phyloP scores from a whole-genome alignment of 2,113 vertebrate genomes.

The Muntiacus muntjak region DNA sequence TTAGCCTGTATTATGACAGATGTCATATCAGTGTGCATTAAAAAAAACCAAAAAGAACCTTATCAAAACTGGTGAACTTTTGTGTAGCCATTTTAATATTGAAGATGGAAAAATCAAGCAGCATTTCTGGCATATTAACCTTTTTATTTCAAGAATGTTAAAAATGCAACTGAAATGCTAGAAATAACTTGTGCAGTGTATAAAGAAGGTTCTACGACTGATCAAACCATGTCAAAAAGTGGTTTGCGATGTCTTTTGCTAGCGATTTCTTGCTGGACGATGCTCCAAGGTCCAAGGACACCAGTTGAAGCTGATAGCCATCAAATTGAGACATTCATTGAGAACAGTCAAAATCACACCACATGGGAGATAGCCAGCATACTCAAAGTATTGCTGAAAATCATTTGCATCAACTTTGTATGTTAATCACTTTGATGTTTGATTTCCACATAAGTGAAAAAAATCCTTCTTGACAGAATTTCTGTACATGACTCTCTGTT shows the following conservation, averaged over 20 bases:
- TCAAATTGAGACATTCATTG: background rate
- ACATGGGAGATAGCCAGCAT: background rate
- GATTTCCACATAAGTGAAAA: background rate
- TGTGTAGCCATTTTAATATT: background rate
- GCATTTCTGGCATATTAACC: background rate
- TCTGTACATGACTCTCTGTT: background rate
- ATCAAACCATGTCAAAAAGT: background rate
- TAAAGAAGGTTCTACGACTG: background rate
- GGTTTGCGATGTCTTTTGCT: background rate
- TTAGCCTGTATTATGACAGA: background rate
- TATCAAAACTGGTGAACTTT: background rate
- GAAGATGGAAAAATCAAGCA: background rate
- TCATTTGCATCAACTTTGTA: background rate
- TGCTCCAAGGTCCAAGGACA: background rate
- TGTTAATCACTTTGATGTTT: background rate
- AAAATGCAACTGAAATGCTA: background rate
- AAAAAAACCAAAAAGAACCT: background rate
- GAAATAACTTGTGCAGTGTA: background rate
- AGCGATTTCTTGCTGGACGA: background rate
- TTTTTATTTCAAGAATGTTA: background rate
- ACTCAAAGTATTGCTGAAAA: background rate
- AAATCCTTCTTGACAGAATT: background rate
- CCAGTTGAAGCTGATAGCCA: background rate
- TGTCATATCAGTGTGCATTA: background rate
- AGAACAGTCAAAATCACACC: background rate